These are phyloP conservation scores for Copidosoma floridanum DNA, from an alignment of 1,140 invertebrate species.

Conservation along the genomic window DNA sequence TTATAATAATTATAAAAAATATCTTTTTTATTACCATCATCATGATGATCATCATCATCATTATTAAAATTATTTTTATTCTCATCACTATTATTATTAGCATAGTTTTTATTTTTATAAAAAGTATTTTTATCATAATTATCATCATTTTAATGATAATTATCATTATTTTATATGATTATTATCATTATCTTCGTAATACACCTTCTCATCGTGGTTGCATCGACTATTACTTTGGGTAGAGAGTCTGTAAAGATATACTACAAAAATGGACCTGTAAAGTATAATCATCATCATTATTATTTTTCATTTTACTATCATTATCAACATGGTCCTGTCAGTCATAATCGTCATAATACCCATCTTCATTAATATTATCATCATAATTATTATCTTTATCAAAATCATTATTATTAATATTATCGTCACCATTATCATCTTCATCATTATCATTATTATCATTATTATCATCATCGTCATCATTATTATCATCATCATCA, in stretches of 20 bases:
- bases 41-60: too few relatives aligned
- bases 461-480: slow-evolving; percentile 28
- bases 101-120: background rate
- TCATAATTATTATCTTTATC: background rate
- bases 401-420: background rate
- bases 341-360: background rate
- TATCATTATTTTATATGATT: background rate
- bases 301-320: background rate
- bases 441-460: slow-evolving; percentile 33
- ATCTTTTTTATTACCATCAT: background rate
- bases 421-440: background rate
- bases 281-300: too few relatives aligned
- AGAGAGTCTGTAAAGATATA: too few relatives aligned
- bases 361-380: background rate
- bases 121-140: background rate
- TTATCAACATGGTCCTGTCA: background rate
- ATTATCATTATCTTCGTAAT: background rate
- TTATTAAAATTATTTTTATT: background rate
- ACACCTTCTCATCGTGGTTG: too few relatives aligned
- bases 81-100: background rate
- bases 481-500: background rate
- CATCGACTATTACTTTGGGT: too few relatives aligned
- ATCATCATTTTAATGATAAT: too few relatives aligned
- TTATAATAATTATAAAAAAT: too few relatives aligned
- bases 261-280: too few relatives aligned